Conservation (phyloP, 2,113 vertebrate species). For the Gallinago undulata region DNA sequence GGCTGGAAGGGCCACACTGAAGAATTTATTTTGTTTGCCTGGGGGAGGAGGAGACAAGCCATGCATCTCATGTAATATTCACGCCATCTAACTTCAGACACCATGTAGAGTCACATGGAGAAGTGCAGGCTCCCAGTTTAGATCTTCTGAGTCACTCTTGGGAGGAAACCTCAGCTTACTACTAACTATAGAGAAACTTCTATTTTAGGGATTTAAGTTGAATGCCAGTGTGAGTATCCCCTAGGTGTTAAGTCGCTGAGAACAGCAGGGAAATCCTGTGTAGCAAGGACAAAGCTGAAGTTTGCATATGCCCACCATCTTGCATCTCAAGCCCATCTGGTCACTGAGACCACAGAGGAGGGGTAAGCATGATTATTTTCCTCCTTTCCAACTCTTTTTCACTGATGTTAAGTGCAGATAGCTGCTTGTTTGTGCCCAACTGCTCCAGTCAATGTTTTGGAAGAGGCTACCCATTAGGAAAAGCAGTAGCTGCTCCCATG, state of each 20-base stretch:
- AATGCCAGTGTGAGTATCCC: not conserved
- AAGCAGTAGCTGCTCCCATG: not conserved
- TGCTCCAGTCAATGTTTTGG: not conserved
- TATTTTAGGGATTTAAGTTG: not conserved
- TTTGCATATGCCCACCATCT: not conserved
- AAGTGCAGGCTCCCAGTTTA: not conserved
- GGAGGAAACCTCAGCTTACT: not conserved
- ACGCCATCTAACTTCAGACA: not conserved
- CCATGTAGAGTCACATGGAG: not conserved
- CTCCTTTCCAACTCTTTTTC: not conserved
- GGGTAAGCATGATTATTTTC: not conserved
- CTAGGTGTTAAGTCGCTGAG: not conserved
- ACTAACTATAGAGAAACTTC: not conserved
- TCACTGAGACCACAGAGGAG: not conserved
- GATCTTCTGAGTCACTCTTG: not conserved
- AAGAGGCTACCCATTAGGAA: not conserved
- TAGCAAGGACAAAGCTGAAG: not conserved
- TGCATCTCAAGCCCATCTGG: not conserved
- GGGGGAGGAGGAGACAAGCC: not conserved
- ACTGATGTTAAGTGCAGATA: not conserved
- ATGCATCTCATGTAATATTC: accelerated
- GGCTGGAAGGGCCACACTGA: not conserved
- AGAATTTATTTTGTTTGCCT: not conserved
- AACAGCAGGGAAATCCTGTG: not conserved
- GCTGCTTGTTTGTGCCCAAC: not conserved